A percentile compares a stretch with the other conserved stretches of the same genome.
Conservation (phyloP, 1,140 invertebrate species). For the Cylas formicarius region DNA sequence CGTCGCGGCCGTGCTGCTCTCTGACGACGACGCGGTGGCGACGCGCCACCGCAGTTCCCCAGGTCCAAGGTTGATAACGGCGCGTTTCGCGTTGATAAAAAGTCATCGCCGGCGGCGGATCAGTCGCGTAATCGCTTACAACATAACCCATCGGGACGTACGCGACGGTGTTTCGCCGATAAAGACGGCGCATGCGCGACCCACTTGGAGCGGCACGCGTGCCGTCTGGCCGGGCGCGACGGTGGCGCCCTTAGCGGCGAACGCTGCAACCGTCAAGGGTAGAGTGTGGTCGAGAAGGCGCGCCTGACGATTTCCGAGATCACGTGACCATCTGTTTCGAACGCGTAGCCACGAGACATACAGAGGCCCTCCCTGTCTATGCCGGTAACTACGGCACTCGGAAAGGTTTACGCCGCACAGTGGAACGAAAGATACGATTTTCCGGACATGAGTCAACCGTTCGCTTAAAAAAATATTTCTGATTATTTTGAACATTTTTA, state of each 20-base stretch:
- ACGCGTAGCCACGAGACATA: too few species aligned
- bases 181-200: neutral
- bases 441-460: too few species aligned
- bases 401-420: too few species aligned
- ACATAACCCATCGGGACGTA: constrained; percentile 30
- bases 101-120: constrained; percentile 26
- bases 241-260: neutral
- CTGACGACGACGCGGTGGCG: constrained; percentile 19
- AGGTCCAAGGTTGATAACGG: constrained; percentile 40
- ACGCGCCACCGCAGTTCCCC: constrained; percentile 24
- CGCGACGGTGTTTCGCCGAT: constrained; percentile 8
- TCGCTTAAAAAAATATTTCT: too few species aligned
- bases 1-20: constrained; percentile 37
- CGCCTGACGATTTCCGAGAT: too few species aligned
- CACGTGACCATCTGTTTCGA: too few species aligned
- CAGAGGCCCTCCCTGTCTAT: too few species aligned
- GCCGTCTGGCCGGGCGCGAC: constrained; percentile 7
- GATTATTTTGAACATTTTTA: too few species aligned
- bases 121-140: constrained; percentile 20
- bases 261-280: too few species aligned
- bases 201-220: constrained; percentile 16
- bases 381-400: too few species aligned
- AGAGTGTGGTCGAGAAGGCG: too few species aligned
- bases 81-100: constrained; percentile 27
- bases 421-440: too few species aligned